Evolutionary conservation across 2,888 invertebrate genomes (phyloP).

Genomic region (Lymantria dispar): DNA sequence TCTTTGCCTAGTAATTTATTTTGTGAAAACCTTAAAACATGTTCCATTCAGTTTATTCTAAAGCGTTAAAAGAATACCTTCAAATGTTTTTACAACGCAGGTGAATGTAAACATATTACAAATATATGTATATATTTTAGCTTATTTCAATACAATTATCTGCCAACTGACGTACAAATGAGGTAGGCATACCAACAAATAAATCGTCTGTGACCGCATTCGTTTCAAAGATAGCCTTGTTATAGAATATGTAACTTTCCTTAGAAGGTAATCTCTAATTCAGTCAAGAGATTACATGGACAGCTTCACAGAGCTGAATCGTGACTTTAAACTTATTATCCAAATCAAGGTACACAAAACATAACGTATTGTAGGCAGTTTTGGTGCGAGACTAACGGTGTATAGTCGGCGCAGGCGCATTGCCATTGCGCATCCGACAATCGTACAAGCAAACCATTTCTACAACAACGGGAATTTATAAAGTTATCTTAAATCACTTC

Average conservation of each 20-base stretch:
- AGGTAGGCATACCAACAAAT: conserved; percentile 26
- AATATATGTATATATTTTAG: too few species aligned
- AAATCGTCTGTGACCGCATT: conserved; percentile 50
- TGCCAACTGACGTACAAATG: neutral
- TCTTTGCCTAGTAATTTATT: too few species aligned
- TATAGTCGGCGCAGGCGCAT: conserved; percentile 36
- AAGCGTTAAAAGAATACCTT: too few species aligned
- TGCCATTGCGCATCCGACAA: conserved; percentile 45
- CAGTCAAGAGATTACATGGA: conserved; percentile 66
- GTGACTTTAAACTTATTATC: conserved; percentile 77
- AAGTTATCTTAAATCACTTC: conserved; percentile 65
- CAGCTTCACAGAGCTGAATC: conserved; percentile 65
- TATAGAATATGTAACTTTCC: conserved; percentile 62
- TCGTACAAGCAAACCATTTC: conserved; percentile 60
- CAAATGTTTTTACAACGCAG: too few species aligned
- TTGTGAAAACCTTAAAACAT: too few species aligned
- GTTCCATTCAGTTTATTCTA: too few species aligned
- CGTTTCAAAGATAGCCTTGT: conserved; percentile 42
- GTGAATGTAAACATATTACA: too few species aligned
- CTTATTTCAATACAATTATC: too few species aligned
- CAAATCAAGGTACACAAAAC: conserved; percentile 65
- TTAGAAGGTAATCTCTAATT: conserved; percentile 70
- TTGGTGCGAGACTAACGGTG: conserved; percentile 75
- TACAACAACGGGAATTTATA: conserved; percentile 64
- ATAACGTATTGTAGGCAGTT: conserved; percentile 75